Base-by-base conservation (phyloP, 2,797 vertebrate genomes). In the Leptatherina wallacei region DNA sequence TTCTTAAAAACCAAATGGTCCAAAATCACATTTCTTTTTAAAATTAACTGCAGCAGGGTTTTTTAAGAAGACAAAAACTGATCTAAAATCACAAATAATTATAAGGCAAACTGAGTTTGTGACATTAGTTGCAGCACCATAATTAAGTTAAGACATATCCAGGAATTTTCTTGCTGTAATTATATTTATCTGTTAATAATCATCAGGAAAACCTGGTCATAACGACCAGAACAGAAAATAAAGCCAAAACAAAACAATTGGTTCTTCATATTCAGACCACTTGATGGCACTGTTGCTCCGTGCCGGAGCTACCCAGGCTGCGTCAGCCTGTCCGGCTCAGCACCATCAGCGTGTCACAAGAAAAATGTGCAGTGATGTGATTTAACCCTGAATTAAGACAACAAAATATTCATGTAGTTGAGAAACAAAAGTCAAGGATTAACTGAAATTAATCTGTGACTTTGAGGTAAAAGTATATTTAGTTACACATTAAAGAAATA, bases 211-310 rank as follows among this genome's bases (percentile, higher is more conserved):
- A 69, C 52, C 69, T 49, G 63, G 61, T 60, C 64, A 75, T 79
- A 66, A 63, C 69, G 65, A 81, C 69, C 67, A 81, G 57, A 36
- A 65, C 6, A 65, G 74, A 65, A 49, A 12, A 36, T 42, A 29
- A 38, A 35, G 35, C 69, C n/a, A 49, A 71, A 74, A 64, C 75
- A 73, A 81, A 87, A 89, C 79, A 85, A 90, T 65, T 32, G 20
- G 78, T 16, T 30, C 35, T 91, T 88, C 84, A 14, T 1, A 7
- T 22, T 40, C 18, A 0, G 40, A 71, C 96, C 97, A 94, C 94
- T 85, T 95, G 97, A 91, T 96, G 97, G 97, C 92, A 94, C 94
- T 97, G 94, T 96, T 89, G 93, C 90, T 93, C 95, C 88, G 90
- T 16, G 57, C 63, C 87, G 87, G 27, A 80, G 8, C 56, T 36